These are phyloP conservation scores for Andrena fulva DNA, from an alignment of 2,888 invertebrate species.

Conservation along the genomic window DNA sequence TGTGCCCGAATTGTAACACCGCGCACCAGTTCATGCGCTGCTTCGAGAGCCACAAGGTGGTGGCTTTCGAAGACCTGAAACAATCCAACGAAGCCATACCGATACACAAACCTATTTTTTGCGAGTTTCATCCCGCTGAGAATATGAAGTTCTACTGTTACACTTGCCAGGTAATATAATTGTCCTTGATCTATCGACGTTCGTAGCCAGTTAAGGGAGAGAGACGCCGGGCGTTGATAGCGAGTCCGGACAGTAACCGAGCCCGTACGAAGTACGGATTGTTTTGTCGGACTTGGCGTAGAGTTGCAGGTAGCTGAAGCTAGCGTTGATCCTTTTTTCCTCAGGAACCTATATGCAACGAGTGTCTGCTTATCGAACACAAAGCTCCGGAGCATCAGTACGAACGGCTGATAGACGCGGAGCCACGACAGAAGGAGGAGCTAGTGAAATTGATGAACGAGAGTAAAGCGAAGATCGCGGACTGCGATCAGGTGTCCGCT, in stretches of 20 bases:
- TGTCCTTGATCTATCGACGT: not conserved
- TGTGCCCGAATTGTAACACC: conserved; percentile 97
- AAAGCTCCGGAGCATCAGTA: conserved; percentile 93
- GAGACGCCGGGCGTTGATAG: too few species aligned
- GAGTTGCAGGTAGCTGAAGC: not conserved
- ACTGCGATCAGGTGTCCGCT: conserved; percentile 91
- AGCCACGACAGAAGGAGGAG: conserved; percentile 91
- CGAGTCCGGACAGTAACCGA: not conserved
- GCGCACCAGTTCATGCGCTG: conserved; percentile 99
- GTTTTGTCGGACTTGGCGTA: not conserved
- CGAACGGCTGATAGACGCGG: conserved; percentile 93
- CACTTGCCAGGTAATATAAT: conserved; percentile 88
- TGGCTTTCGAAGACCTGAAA: conserved; percentile 94
- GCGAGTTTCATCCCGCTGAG: conserved; percentile 92
- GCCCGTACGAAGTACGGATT: conserved; percentile 44
- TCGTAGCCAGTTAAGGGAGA: too few species aligned
- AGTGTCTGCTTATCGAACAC: conserved; percentile 94
- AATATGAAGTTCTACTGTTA: conserved; percentile 95
- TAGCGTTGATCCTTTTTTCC: conserved; percentile 14
- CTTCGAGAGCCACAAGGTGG: conserved; percentile 97
- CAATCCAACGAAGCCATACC: conserved; percentile 92
- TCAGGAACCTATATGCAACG: conserved; percentile 94
- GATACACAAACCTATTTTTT: conserved; percentile 95
- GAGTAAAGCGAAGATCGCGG: conserved; percentile 90
- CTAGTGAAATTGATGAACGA: conserved; percentile 91